Evolutionary conservation across 1,140 invertebrate genomes (phyloP), one percentile per base, ranked within the genome.

Genomic region (Bactericera cockerelli): DNA sequence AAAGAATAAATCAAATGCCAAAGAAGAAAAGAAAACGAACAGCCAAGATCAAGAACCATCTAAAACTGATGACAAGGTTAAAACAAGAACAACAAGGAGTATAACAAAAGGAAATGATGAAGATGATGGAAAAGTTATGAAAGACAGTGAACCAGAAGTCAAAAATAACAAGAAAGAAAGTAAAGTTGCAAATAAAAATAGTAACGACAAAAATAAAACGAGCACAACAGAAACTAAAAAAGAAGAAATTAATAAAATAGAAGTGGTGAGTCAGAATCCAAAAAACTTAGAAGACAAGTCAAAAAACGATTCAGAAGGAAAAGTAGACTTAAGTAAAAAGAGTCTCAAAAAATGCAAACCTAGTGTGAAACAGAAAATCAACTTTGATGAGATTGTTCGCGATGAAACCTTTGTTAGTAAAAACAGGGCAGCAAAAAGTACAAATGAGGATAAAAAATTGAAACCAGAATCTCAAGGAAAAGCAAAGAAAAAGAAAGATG

Each of bases 61-160:
- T n/a, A 49, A 60, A 61, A 21, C n/a, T 42, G 55, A 58, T 4
- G 26, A 59, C 31, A 56, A 38, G 28, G 24, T 22, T 11, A 26
- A 42, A 21, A 53, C 31, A 8, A 31, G 58, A 25, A 57, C 60
- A 16, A 6, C 16, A 11, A 38, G 39, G 62, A 59, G 55, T 38
- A 24, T 57, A 61, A 1, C n/a, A 59, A 21, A 39, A 33, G 56
- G 26, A 22, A 49, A n/a, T 26, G 16, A 16, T 28, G 25, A 38
- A 19, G 55, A 61, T 55, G 54, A 33, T 13, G 25, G 39, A 58
- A 42, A 25, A 61, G 31, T 13, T 33, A 2, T 39, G 36, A 6
- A 33, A 14, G 2, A n/a, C 54, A 61, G 39, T 54, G 31, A 64
- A 62, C 31, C 57, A 16, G 24, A 63, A 53, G 26, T n/a, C 55